phyloP scores from a whole-genome alignment of 2,888 invertebrate genomes.

The Cephus pulcher region DNA sequence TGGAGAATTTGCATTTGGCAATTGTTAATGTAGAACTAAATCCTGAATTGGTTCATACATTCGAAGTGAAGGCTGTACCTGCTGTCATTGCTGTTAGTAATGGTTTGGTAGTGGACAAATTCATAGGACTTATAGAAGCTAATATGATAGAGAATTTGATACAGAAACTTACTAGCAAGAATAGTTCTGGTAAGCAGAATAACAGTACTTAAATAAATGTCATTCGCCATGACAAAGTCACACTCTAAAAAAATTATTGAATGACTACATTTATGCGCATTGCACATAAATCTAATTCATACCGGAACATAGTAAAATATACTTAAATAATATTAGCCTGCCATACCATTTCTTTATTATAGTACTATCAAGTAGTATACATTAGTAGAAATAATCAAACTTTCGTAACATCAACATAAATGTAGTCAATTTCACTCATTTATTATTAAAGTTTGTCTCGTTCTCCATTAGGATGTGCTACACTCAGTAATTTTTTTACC shows the following conservation, averaged over 20 bases:
- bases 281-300: slow-evolving; percentile 9
- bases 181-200: slow-evolving; percentile 1
- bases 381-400: not conserved
- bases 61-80: slow-evolving; percentile 85
- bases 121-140: slow-evolving; percentile 86
- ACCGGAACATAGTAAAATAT: not conserved
- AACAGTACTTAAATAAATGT: slow-evolving; percentile 12
- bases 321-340: not conserved
- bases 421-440: not conserved
- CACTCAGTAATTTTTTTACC: not conserved
- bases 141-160: slow-evolving; percentile 84
- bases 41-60: slow-evolving; percentile 84
- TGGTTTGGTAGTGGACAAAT: slow-evolving; percentile 87
- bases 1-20: slow-evolving; percentile 80
- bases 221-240: not conserved
- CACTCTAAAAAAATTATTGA: not conserved
- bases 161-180: slow-evolving; percentile 66
- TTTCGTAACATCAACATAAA: not conserved
- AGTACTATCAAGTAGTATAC: not conserved
- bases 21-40: slow-evolving; percentile 86
- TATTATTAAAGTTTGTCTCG: not conserved
- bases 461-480: not conserved
- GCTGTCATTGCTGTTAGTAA: slow-evolving; percentile 85
- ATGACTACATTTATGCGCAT: slow-evolving; percentile 7
- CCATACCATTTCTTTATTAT: not conserved